Evolutionary conservation across 2,888 invertebrate genomes (phyloP), one percentile per base, ranked within the genome.

Genomic region (Cheilosia pagana): DNA sequence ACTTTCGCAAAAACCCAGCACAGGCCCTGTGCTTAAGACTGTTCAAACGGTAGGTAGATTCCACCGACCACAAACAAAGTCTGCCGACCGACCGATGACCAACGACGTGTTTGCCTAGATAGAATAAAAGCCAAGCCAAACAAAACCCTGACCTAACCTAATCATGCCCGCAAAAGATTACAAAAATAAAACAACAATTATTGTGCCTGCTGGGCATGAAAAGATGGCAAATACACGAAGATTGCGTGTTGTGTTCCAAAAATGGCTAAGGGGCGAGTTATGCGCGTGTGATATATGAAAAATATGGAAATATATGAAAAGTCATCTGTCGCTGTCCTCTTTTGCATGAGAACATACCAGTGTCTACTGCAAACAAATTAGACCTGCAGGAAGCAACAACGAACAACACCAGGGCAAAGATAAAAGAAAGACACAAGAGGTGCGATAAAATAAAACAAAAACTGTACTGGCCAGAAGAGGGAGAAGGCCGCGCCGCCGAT

Each of bases 111-210:
- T 31, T 23, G 12, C 16, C 31, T 45, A 23, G 43, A 23, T 19
- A 52, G 28, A 16, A 7, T 31, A 31, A 23, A 16, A 43, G 14
- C 25, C 45, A 23, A 43, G 16, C 39, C 45, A 59, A 31, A 16
- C 25, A 25, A 53, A 76, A 68, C 60, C 67, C 67, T 76, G 76
- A 76, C 76, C 76, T 68, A 76, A 68, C 76, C 53, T 59, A 68
- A 76, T 68, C 60, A 45, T 60, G 59, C 45, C 68, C 52, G 25
- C 8, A 43, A 57, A 53, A 67, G 52, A 52, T 52, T 25, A 31
- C 43, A 16, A 28, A 48, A 31, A 59, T 43, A 57, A 41, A n/a
- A 25, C 23, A 39, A 35, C 28, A 41, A 57, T 35, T 57, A 25
- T 3, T 43, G 41, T 68, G 4, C 35, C 16, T 19, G 25, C 28